These are phyloP conservation scores for Timema cristinae DNA, from an alignment of 2,888 invertebrate species.

Conservation along the genomic window DNA sequence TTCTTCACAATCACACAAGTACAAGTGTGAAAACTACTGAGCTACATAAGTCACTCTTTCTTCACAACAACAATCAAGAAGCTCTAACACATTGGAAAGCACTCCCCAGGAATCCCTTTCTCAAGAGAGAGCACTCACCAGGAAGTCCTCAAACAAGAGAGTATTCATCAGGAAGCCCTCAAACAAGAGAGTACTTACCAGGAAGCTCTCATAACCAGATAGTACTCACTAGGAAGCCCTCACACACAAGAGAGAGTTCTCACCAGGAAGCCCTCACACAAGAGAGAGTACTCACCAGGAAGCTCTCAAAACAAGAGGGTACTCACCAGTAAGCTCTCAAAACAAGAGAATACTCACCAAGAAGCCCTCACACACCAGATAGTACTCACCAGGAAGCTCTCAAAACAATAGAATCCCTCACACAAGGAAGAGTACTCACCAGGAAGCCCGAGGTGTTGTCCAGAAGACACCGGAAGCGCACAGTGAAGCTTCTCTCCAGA, in stretches of 20 bases:
- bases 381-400: neutral
- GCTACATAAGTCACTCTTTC: too few relatives aligned
- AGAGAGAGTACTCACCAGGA: neutral
- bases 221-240: neutral
- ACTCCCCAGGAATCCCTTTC: too few relatives aligned
- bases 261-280: neutral
- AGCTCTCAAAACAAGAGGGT: neutral
- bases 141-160: too few relatives aligned
- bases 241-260: neutral
- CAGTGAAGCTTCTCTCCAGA: conserved; percentile 95
- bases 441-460: conserved; percentile 99
- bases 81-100: too few relatives aligned
- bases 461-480: conserved; percentile 95
- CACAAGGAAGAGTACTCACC: conserved; percentile 57
- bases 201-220: too few relatives aligned
- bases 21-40: too few relatives aligned
- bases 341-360: neutral
- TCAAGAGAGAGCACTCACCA: too few relatives aligned
- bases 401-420: neutral
- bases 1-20: too few relatives aligned
- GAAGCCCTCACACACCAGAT: neutral
- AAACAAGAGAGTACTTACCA: neutral
- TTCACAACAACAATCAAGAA: too few relatives aligned
- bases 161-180: neutral
- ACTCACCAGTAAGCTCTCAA: neutral